Percentiles rank a stretch among this genome's conserved stretches.
Conservation (phyloP, 2,113 vertebrate genomes). For the Forbesichthys papilliferus region DNA sequence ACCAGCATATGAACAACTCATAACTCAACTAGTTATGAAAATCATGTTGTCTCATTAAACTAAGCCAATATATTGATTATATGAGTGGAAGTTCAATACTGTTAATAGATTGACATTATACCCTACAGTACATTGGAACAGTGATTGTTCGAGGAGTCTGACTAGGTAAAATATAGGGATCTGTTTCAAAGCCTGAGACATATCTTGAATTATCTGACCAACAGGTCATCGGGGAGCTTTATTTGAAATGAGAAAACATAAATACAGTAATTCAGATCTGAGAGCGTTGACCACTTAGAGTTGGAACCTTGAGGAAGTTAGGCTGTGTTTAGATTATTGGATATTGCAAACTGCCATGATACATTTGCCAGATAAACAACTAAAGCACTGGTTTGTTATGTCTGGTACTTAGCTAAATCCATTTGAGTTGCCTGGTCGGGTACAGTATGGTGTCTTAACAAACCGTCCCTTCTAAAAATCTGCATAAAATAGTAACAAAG, state of each 20-base stretch:
- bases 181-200: constrained; percentile 8
- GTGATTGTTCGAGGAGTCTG: not conserved
- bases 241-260: constrained; percentile 46
- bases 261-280: constrained; percentile 28
- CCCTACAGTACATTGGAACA: constrained; percentile 11
- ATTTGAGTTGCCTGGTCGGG: constrained; percentile 33
- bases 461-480: constrained; percentile 27
- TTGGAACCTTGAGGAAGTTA: constrained; percentile 36
- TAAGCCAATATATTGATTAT: too few relatives aligned
- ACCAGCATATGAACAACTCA: not conserved
- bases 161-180: constrained; percentile 9
- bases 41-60: not conserved
- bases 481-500: constrained; percentile 19
- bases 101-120: constrained; percentile 4
- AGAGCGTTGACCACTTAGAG: constrained; percentile 29
- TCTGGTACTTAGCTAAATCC: constrained; percentile 33
- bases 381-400: constrained; percentile 23
- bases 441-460: constrained; percentile 37
- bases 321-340: constrained; percentile 53
- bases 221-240: constrained; percentile 20
- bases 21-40: too few relatives aligned
- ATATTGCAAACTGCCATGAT: constrained; percentile 27
- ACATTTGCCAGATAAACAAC: constrained; percentile 56
- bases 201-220: constrained; percentile 8
- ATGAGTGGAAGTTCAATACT: not conserved